Conservation (phyloP, 1,140 invertebrate genomes). For the Vollenhovia emeryi region DNA sequence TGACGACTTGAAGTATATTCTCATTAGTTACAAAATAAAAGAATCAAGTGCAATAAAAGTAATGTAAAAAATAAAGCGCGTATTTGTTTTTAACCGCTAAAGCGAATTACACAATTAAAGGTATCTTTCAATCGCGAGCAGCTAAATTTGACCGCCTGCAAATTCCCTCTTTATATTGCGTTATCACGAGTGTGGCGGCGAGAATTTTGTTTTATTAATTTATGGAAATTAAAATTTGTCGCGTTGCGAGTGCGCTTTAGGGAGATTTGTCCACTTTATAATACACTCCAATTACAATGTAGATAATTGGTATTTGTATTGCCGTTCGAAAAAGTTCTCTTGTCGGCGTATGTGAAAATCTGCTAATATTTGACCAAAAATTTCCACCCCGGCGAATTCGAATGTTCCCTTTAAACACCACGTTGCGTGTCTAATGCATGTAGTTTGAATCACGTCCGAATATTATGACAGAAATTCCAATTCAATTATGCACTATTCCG, state of each 20-base stretch:
- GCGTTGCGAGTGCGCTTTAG: neutral
- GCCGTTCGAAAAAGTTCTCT: slow-evolving; percentile 17
- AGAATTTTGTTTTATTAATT: slow-evolving; percentile 1
- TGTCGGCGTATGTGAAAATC: neutral
- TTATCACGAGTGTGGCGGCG: neutral
- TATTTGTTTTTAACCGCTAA: neutral
- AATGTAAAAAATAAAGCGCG: neutral
- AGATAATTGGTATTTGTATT: slow-evolving; percentile 18
- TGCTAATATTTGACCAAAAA: slow-evolving; percentile 17
- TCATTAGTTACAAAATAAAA: too few relatives aligned
- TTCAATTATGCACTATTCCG: slow-evolving; percentile 28
- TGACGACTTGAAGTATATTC: too few relatives aligned
- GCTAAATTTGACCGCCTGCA: slow-evolving; percentile 8
- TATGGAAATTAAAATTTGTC: neutral
- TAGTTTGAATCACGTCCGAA: slow-evolving; percentile 31
- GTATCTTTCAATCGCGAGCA: neutral
- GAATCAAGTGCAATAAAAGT: neutral
- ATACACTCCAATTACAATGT: neutral
- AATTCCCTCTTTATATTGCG: neutral
- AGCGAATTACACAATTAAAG: slow-evolving; percentile 7
- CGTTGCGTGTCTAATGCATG: slow-evolving; percentile 38
- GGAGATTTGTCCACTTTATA: neutral
- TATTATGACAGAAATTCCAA: slow-evolving; percentile 49
- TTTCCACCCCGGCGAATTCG: neutral
- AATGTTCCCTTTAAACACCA: slow-evolving; percentile 24